phyloP scores from a whole-genome alignment of 2,113 vertebrate genomes.

The Ailurus styani region DNA sequence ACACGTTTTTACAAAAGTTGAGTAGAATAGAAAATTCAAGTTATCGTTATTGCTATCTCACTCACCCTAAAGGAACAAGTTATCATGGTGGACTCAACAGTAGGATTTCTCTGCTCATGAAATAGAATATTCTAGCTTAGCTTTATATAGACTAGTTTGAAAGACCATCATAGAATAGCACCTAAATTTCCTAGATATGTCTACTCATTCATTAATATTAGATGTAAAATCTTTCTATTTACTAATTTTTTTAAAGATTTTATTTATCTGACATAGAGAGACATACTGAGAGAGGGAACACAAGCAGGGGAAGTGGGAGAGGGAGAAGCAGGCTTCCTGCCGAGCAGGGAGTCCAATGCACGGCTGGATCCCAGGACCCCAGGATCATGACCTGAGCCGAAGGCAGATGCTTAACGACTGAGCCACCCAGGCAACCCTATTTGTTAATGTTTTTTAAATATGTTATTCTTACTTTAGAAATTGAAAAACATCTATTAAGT shows the following conservation, averaged over 20 bases:
- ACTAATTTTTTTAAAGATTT: background rate
- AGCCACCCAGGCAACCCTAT: no score
- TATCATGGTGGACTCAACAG: background rate
- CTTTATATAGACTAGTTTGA: background rate
- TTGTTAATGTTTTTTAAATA: background rate
- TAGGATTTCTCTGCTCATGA: background rate
- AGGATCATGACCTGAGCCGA: no score
- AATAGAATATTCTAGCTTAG: background rate
- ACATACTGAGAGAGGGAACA: no score
- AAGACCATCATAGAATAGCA: background rate
- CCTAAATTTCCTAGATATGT: background rate
- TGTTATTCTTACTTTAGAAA: background rate
- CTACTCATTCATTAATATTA: background rate
- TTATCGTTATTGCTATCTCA: background rate
- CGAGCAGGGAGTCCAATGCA: no score
- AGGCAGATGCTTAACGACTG: no score
- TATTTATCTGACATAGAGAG: no score
- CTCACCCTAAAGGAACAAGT: background rate
- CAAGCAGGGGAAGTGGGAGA: no score
- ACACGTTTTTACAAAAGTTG: background rate
- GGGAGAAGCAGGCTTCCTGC: no score
- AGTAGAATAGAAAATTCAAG: background rate
- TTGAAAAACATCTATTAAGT: background rate
- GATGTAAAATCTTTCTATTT: background rate
- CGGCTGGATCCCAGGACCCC: no score